A percentile compares a stretch with the other conserved stretches of the same genome.
phyloP scores from a whole-genome alignment of 2,113 vertebrate genomes.

The Burhinus oedicnemus region DNA sequence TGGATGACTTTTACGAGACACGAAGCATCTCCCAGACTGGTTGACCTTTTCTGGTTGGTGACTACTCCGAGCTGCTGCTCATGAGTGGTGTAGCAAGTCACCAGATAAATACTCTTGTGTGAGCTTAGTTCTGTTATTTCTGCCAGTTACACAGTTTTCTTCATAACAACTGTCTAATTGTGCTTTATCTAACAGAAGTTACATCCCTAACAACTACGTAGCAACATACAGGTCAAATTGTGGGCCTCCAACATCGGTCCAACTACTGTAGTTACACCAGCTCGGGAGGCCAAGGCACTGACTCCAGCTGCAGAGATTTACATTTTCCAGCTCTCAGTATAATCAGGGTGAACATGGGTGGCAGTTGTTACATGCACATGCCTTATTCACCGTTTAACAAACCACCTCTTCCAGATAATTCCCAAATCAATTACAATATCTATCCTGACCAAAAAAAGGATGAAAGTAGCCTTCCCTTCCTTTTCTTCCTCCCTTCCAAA shows the following conservation, averaged over 20 bases:
- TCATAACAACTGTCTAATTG: neutral
- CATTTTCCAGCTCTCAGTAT: neutral
- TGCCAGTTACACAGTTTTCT: neutral
- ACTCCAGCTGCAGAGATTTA: neutral
- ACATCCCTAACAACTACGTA: neutral
- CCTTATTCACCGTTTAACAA: neutral
- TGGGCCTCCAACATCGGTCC: neutral
- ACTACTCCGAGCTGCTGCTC: neutral
- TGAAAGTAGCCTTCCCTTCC: neutral
- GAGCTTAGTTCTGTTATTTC: neutral
- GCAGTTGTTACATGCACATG: no score
- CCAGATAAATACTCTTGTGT: neutral
- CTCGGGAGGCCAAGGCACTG: neutral
- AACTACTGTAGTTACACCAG: neutral
- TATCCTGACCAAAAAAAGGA: neutral
- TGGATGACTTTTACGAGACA: neutral
- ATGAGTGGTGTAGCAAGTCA: neutral
- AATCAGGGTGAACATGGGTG: neutral
- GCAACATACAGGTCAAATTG: neutral
- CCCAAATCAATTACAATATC: neutral
- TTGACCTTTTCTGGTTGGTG: neutral
- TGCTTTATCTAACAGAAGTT: neutral
- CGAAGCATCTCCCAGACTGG: neutral
- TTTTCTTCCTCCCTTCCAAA: neutral
- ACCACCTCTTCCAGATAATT: neutral